Evolutionary conservation across 2,888 invertebrate genomes (phyloP).

Genomic region (Limnephilus marmoratus): DNA sequence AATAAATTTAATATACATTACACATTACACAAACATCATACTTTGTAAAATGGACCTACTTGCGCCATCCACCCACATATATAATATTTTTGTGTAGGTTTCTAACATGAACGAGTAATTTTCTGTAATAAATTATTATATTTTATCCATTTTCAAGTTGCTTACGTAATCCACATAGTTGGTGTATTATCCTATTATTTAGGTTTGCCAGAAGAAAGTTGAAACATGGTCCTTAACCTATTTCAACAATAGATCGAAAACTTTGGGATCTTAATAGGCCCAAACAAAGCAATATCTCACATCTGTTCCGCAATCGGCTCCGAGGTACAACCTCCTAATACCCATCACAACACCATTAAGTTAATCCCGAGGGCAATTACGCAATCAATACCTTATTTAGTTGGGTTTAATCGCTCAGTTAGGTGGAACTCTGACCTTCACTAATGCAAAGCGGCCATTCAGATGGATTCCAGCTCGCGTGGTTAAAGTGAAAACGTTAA

Average conservation of each 20-base stretch:
- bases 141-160: not conserved
- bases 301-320: not conserved
- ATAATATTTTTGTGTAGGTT: no score
- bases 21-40: no score
- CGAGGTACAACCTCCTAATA: not conserved
- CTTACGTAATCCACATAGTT: not conserved
- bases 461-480: constrained; percentile 8
- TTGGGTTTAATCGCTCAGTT: not conserved
- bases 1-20: no score
- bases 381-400: constrained; percentile 31
- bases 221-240: not conserved
- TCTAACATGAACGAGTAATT: not conserved
- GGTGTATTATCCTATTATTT: not conserved
- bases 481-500: constrained; percentile 26
- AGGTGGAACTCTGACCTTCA: constrained; percentile 8
- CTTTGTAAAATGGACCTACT: no score
- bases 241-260: not conserved
- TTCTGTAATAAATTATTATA: not conserved
- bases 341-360: constrained; percentile 18
- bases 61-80: no score
- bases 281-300: not conserved
- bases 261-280: not conserved
- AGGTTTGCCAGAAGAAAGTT: not conserved
- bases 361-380: constrained; percentile 4
- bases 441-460: constrained; percentile 43